These are phyloP conservation scores for Esox lucius DNA, from an alignment of 2,797 vertebrate species.

Conservation along the genomic window DNA sequence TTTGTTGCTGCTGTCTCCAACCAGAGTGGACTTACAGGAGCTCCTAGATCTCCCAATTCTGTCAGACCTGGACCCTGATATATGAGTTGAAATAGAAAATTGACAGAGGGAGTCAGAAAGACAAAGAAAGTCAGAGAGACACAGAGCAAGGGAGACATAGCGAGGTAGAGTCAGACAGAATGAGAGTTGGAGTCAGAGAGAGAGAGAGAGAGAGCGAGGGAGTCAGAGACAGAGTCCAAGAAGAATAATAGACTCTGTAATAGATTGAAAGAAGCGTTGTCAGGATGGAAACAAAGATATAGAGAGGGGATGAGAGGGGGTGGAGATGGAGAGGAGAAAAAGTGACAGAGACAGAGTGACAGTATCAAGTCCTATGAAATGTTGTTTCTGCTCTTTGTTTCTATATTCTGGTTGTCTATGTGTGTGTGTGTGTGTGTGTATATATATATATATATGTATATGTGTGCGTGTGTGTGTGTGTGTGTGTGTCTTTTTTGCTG, in stretches of 20 bases:
- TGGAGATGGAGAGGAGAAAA: background rate
- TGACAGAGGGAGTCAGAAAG: conserved; percentile 5
- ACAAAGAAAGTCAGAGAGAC: background rate
- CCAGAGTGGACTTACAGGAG: no score
- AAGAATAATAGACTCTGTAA: background rate
- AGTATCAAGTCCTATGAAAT: background rate
- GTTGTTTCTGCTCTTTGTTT: background rate
- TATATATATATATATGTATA: conserved; percentile 17
- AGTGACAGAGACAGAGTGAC: background rate
- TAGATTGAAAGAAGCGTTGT: background rate
- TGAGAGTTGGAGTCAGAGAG: background rate
- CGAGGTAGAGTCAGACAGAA: background rate
- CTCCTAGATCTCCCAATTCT: no score
- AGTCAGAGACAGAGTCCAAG: background rate
- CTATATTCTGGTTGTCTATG: conserved; percentile 6
- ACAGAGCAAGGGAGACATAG: background rate
- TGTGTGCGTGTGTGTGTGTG: conserved; percentile 33
- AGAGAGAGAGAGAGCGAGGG: conserved; percentile 15
- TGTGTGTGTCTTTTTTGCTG: conserved; percentile 57
- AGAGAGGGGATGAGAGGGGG: background rate
- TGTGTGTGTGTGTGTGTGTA: conserved; percentile 7
- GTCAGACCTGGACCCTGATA: background rate
- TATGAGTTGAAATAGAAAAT: background rate
- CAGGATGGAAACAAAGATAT: background rate
- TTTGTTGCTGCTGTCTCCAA: no score